Conservation (phyloP, 2,113 vertebrate genomes). For the Aleadryas rufinucha region DNA sequence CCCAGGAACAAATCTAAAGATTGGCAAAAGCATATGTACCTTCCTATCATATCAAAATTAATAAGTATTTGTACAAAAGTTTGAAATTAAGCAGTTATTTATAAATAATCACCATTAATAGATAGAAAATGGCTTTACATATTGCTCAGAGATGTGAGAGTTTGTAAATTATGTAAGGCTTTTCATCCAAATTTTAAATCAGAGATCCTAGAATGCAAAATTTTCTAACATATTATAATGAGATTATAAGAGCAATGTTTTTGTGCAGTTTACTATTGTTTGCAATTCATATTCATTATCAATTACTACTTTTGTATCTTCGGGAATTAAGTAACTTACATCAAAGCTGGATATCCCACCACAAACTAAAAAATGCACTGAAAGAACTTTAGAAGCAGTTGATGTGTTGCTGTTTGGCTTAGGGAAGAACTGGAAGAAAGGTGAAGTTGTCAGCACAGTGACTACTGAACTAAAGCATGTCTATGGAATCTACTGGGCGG, state of each 20-base stretch:
- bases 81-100: not conserved
- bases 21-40: not conserved
- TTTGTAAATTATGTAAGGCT: not conserved
- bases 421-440: not conserved
- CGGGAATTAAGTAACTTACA: not conserved
- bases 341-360: not conserved
- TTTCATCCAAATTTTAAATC: not conserved
- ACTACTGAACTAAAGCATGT: not conserved
- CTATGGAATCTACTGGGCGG: not conserved
- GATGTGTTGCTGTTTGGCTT: not conserved
- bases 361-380: not conserved
- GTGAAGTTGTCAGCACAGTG: not conserved
- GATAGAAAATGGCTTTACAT: not conserved
- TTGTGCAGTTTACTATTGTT: not conserved
- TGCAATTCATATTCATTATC: slow-evolving; percentile 3
- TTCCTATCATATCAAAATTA: not conserved
- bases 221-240: not conserved
- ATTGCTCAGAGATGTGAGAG: not conserved
- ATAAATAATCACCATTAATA: not conserved
- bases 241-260: not conserved
- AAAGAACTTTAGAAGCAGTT: not conserved
- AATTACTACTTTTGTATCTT: not conserved
- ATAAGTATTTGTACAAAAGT: not conserved
- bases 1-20: not conserved
- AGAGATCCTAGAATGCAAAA: not conserved